A percentile compares a stretch with the other conserved stretches of the same genome.
Conservation (phyloP, 64 coral and sea anemone species). For the Montipora cactus region DNA sequence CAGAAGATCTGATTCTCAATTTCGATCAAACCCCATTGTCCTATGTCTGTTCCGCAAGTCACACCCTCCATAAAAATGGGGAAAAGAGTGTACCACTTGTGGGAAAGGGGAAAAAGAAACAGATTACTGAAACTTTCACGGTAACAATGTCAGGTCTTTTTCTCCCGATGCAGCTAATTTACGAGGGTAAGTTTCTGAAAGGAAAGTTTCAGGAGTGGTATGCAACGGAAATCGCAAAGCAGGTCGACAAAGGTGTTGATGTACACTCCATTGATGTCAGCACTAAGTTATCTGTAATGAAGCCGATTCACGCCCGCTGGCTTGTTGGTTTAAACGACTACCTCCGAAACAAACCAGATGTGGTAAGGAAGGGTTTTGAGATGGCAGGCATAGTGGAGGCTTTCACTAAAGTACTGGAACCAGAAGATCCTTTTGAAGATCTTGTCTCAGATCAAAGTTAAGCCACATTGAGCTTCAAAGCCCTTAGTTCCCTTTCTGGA, state of each 20-base stretch:
- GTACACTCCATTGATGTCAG: slow-evolving; percentile 16
- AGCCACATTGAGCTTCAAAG: slow-evolving; percentile 17
- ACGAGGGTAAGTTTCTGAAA: slow-evolving; percentile 23
- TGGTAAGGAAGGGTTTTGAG: slow-evolving; percentile 59
- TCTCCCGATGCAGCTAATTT: too few species aligned
- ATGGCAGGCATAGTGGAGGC: slow-evolving; percentile 52
- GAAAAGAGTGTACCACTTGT: not conserved
- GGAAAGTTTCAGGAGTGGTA: slow-evolving; percentile 69
- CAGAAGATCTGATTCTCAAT: too few species aligned
- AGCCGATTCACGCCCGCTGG: slow-evolving; percentile 51
- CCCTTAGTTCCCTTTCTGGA: slow-evolving; percentile 10
- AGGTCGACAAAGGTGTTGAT: not conserved
- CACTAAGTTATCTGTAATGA: slow-evolving; percentile 57
- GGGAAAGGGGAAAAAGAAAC: not conserved
- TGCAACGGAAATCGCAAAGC: slow-evolving; percentile 35
- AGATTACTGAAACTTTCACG: slow-evolving; percentile 56
- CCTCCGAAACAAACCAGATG: slow-evolving; percentile 41
- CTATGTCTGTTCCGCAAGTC: too few species aligned
- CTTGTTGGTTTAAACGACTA: slow-evolving; percentile 31
- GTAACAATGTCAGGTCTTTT: not conserved
- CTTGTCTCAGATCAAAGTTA: slow-evolving; percentile 29
- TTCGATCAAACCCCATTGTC: too few species aligned
- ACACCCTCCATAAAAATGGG: slow-evolving; percentile 25
- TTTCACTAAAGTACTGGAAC: slow-evolving; percentile 48
- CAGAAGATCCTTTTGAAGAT: slow-evolving; percentile 53